Conservation (phyloP, 2,797 vertebrate species). For the Enteromius argenteus region DNA sequence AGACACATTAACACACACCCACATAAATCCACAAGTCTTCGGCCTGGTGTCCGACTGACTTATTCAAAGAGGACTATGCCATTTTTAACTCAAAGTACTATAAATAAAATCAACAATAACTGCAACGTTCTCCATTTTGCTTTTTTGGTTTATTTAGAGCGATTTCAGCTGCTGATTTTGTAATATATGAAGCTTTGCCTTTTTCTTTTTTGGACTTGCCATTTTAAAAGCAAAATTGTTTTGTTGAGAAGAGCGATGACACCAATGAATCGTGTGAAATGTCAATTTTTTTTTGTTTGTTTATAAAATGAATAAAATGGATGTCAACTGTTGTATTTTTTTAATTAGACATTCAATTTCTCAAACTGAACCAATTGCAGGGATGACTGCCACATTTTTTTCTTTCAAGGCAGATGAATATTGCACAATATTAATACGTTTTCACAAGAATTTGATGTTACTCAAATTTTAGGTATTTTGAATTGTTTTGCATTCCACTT, state of each 20-base stretch:
- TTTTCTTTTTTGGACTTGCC: conserved; percentile 70
- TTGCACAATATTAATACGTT: conserved; percentile 87
- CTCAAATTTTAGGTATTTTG: conserved; percentile 70
- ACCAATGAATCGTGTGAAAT: conserved; percentile 69
- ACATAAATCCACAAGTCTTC: conserved; percentile 64
- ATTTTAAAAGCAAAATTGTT: conserved; percentile 69
- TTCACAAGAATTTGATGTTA: conserved; percentile 73
- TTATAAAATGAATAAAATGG: conserved; percentile 70
- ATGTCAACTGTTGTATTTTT: conserved; percentile 78
- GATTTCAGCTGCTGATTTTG: conserved; percentile 65
- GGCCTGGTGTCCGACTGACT: conserved; percentile 60
- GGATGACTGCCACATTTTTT: conserved; percentile 89
- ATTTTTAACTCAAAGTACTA: conserved; percentile 66
- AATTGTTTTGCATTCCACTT: conserved; percentile 79
- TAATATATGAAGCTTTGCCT: conserved; percentile 69
- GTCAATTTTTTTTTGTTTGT: conserved; percentile 68
- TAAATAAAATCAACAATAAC: conserved; percentile 63
- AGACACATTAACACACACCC: conserved; percentile 42
- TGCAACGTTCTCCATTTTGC: conserved; percentile 57
- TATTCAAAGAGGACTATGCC: conserved; percentile 75
- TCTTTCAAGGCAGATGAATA: conserved; percentile 85
- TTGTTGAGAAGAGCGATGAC: conserved; percentile 64
- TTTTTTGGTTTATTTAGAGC: conserved; percentile 58
- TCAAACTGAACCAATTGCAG: conserved; percentile 87
- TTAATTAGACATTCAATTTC: conserved; percentile 78